Percentiles rank a stretch among this genome's conserved stretches.
phyloP scores from a whole-genome alignment of 92 coral and sea anemone species.

The Porites divaricata region DNA sequence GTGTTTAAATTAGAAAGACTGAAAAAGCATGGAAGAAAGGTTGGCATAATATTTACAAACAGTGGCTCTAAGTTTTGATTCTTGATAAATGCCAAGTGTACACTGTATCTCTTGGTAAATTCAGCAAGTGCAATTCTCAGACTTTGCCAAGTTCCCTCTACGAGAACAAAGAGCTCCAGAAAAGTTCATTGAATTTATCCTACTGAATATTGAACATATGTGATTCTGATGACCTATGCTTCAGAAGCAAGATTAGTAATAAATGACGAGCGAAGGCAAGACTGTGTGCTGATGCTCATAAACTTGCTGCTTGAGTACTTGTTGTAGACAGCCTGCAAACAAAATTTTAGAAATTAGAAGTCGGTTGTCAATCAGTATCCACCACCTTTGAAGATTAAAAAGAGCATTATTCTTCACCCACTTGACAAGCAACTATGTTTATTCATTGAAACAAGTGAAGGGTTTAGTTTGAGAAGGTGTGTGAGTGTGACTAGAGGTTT shows the following conservation, averaged over 20 bases:
- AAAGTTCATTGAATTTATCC: not conserved
- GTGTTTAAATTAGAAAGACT: not conserved
- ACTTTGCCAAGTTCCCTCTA: too few species aligned
- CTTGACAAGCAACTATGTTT: too few species aligned
- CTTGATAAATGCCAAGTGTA: too few species aligned
- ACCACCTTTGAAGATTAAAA: too few species aligned
- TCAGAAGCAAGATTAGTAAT: conserved; percentile 54
- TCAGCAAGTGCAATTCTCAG: too few species aligned
- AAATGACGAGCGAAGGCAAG: conserved; percentile 52
- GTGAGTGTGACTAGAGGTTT: too few species aligned
- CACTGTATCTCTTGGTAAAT: too few species aligned
- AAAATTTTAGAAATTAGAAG: not conserved
- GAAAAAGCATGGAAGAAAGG: not conserved
- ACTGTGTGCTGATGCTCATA: conserved; percentile 63
- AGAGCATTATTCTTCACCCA: too few species aligned
- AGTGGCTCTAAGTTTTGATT: not conserved
- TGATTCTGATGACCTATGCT: not conserved
- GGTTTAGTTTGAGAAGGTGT: too few species aligned
- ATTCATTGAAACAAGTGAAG: too few species aligned
- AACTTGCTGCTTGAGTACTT: conserved; percentile 87
- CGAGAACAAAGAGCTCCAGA: not conserved
- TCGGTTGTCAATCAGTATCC: too few species aligned
- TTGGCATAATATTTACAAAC: conserved; percentile 2
- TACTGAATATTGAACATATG: not conserved
- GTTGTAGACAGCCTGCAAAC: conserved; percentile 78